Evolutionary conservation across 2,888 invertebrate species (phyloP), one percentile per base, ranked within the genome.

Genomic region (Drosophila flavopinicola): DNA sequence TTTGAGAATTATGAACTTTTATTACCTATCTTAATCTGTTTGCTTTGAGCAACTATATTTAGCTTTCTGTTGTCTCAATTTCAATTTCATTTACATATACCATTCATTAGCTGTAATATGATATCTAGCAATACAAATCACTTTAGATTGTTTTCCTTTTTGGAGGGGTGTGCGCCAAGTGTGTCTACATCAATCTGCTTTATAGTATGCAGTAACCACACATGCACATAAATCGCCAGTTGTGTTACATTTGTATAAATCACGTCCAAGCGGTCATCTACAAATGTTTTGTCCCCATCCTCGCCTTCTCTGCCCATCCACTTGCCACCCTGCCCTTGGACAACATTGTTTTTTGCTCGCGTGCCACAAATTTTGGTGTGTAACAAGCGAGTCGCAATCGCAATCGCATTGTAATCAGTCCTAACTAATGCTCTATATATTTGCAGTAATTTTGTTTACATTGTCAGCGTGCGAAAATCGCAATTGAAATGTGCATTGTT

Each of bases 211-310:
- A n/a, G n/a, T 30, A 11, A 42, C 24, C 29, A 17, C 48, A 33
- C 52, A 64, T n/a, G 7, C 51, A 54, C 63, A 75, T 66, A 61
- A 52, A 65, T 74, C 45, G 49, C 65, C 48, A 53, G 68, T 59
- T 65, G 51, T 66, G 66, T 44, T 58, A 57, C 51, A 44, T 53
- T 52, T 58, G 64, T 35, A 51, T 80, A 76, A 78, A 80, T 78
- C 78, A 66, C 72, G 24, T 69, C 66, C 37, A 69, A 75, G 53
- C 66, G 73, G 69, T 70, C 70, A 61, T 59, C 58, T 13, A 61
- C 56, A 53, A 66, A 32, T 23, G 32, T 45, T 25, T 11, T 20
- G 13, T 11, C 20, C 20, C 13, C 3, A n/a, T 17, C 25, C 20
- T 39, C 15, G 5, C 25, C 20, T 29, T 3, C 15, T n/a, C 15